phyloP scores from a whole-genome alignment of 2,888 invertebrate species.

The Corbicula japonica region DNA sequence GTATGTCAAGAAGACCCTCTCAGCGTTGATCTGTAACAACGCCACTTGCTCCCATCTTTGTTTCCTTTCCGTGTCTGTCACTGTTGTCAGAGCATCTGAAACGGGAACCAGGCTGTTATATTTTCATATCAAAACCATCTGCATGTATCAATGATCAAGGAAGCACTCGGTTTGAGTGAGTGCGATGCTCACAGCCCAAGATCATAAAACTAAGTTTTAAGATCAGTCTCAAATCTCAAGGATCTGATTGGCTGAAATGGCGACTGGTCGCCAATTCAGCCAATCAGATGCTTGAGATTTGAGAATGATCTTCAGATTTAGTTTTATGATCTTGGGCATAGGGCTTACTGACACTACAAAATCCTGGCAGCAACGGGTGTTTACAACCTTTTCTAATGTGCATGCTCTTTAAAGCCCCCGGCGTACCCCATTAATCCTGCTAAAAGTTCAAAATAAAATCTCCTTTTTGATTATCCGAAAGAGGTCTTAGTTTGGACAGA shows the following conservation, averaged over 20 bases:
- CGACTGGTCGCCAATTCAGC: neutral
- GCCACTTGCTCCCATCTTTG: constrained; percentile 53
- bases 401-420: too few relatives aligned
- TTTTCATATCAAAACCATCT: neutral
- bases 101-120: too few relatives aligned
- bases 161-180: neutral
- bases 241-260: neutral
- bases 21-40: constrained; percentile 50
- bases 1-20: constrained; percentile 51
- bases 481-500: too few relatives aligned
- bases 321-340: too few relatives aligned
- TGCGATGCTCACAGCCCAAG: neutral
- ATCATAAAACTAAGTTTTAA: neutral
- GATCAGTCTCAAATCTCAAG: neutral
- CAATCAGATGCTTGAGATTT: too few relatives aligned
- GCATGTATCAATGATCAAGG: neutral
- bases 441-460: too few relatives aligned
- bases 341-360: too few relatives aligned
- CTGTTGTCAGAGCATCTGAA: constrained; percentile 14
- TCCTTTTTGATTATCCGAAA: too few relatives aligned
- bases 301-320: too few relatives aligned
- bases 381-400: too few relatives aligned
- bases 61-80: constrained; percentile 32
- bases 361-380: too few relatives aligned
- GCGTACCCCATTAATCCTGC: too few relatives aligned